A percentile compares a stretch with the other conserved stretches of the same genome.
These are phyloP conservation scores for Cyanistes caeruleus DNA, from an alignment of 2,113 vertebrate species.

Conservation along the genomic window DNA sequence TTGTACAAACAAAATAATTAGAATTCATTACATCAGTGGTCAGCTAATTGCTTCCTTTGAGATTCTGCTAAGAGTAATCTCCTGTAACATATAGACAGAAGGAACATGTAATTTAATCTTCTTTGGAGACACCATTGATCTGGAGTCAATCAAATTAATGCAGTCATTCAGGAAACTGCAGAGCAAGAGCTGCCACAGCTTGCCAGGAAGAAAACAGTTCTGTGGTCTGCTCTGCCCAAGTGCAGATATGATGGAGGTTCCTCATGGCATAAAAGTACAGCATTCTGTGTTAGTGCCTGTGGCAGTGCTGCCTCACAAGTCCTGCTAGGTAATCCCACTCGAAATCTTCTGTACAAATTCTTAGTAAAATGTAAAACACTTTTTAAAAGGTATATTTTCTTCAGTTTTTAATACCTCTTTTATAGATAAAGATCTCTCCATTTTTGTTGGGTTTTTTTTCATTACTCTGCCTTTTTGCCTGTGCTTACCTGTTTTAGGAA, in stretches of 20 bases:
- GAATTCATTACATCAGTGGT: slow-evolving; percentile 69
- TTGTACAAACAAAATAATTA: slow-evolving; percentile 74
- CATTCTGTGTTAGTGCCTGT: background rate
- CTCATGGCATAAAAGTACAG: background rate
- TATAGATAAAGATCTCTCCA: background rate
- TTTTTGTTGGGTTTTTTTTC: background rate
- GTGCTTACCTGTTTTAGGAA: background rate
- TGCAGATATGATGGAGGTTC: background rate
- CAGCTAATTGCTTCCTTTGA: slow-evolving; percentile 62
- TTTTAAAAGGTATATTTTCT: background rate
- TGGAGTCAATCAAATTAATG: slow-evolving; percentile 14
- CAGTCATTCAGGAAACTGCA: background rate
- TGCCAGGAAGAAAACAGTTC: background rate
- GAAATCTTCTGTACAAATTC: background rate
- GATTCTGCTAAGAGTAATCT: slow-evolving; percentile 39
- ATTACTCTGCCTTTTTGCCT: background rate
- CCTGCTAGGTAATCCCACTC: background rate
- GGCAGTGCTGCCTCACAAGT: background rate
- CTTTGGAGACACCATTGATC: slow-evolving; percentile 15
- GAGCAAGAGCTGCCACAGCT: background rate
- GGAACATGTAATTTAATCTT: slow-evolving; percentile 27
- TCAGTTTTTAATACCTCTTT: background rate
- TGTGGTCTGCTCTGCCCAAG: background rate
- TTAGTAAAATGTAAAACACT: background rate
- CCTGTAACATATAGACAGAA: background rate